A percentile compares a stretch with the other conserved stretches of the same genome.
These are phyloP conservation scores for Zaprionus ghesquierei DNA, from an alignment of 1,140 invertebrate species.

Conservation along the genomic window DNA sequence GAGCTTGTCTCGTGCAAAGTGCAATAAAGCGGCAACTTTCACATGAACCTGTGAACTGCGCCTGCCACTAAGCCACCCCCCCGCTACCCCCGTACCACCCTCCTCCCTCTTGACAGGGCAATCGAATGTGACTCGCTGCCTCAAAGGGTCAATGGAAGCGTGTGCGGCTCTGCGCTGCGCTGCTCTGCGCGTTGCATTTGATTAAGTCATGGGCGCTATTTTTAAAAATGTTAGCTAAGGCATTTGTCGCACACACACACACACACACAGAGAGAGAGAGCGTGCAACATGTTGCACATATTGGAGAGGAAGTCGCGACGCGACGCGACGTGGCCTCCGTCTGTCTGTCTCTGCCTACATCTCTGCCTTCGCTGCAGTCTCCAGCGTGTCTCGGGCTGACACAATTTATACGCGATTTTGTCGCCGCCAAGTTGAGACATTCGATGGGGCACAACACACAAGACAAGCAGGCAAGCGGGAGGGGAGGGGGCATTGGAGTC, in stretches of 20 bases:
- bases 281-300: constrained; percentile 76
- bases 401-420: constrained; percentile 50
- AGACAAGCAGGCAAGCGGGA: not conserved
- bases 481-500: not conserved
- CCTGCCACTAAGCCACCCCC: constrained; percentile 8
- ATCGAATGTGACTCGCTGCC: constrained; percentile 9
- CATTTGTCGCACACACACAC: constrained; percentile 58
- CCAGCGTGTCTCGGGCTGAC: constrained; percentile 39
- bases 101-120: not conserved
- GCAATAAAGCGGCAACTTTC: constrained; percentile 73
- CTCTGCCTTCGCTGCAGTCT: not conserved
- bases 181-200: constrained; percentile 59
- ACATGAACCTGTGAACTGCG: constrained; percentile 75
- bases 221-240: constrained; percentile 65
- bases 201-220: constrained; percentile 78
- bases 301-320: constrained; percentile 49
- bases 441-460: not conserved
- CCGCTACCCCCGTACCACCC: not conserved
- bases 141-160: constrained; percentile 66
- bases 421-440: constrained; percentile 44
- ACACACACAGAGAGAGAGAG: constrained; percentile 31
- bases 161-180: constrained; percentile 53
- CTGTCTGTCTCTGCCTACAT: constrained; percentile 12
- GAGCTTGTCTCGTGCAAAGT: constrained; percentile 29
- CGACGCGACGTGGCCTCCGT: constrained; percentile 16